A percentile compares a stretch with the other conserved stretches of the same genome.
phyloP scores from a whole-genome alignment of 2,113 vertebrate species.

The Pygoscelis adeliae region DNA sequence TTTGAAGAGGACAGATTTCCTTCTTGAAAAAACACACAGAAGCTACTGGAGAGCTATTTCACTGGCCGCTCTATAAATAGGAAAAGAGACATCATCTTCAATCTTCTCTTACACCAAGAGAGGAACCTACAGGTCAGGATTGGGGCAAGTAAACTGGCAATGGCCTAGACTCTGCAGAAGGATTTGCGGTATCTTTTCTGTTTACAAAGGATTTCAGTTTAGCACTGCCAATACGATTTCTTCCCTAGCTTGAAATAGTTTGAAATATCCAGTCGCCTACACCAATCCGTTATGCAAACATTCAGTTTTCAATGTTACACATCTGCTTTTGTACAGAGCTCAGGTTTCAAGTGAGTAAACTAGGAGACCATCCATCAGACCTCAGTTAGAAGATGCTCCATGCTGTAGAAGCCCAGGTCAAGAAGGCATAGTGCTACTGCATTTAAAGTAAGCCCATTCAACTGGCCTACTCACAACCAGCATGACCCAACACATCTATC shows the following conservation, averaged over 20 bases:
- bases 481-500: not conserved
- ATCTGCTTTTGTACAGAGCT: not conserved
- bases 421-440: not conserved
- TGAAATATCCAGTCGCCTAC: not conserved
- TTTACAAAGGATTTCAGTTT: not conserved
- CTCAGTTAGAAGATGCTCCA: not conserved
- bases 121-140: not conserved
- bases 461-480: not conserved
- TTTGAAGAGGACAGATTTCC: not conserved
- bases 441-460: not conserved
- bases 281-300: not conserved
- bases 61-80: rapidly evolving
- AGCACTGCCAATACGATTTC: not conserved
- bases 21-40: not conserved
- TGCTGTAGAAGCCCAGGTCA: not conserved
- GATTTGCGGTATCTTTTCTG: not conserved
- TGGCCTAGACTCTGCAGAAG: not conserved
- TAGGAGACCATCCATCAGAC: not conserved
- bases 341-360: not conserved
- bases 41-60: not conserved
- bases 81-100: not conserved
- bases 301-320: rapidly evolving
- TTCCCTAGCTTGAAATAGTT: not conserved
- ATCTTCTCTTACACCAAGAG: not conserved
- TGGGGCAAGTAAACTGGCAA: not conserved